phyloP scores from a whole-genome alignment of 1,140 invertebrate genomes.

The Oreohelix idahoensis region DNA sequence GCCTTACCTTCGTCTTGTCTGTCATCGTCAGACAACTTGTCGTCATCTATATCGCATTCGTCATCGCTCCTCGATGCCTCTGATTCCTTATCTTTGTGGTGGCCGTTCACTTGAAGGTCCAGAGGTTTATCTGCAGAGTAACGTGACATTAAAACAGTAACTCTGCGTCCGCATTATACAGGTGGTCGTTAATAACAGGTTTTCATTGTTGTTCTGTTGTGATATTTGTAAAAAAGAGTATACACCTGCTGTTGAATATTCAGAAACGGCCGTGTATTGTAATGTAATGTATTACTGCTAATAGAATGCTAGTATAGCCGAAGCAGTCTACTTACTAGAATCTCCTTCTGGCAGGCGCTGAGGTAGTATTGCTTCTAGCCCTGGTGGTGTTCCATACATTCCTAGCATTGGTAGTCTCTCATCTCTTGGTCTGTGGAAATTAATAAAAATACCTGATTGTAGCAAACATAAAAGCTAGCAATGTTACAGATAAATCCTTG shows the following conservation, averaged over 20 bases:
- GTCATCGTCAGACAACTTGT: conserved; percentile 26
- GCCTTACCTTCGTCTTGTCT: conserved; percentile 25
- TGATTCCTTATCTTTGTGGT: conserved; percentile 27
- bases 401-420: conserved; percentile 25
- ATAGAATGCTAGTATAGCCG: background rate
- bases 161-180: too few relatives aligned
- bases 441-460: background rate
- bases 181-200: too few relatives aligned
- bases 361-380: conserved; percentile 13
- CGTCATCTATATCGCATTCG: conserved; percentile 22
- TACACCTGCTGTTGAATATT: too few relatives aligned
- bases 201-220: too few relatives aligned
- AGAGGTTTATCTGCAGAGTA: conserved; percentile 19
- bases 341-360: background rate
- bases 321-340: conserved; percentile 19
- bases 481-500: too few relatives aligned
- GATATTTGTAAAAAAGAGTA: too few relatives aligned
- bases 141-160: too few relatives aligned
- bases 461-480: too few relatives aligned
- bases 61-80: conserved; percentile 23
- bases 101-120: conserved; percentile 33
- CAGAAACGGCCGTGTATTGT: too few relatives aligned
- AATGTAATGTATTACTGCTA: too few relatives aligned
- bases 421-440: conserved; percentile 13
- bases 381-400: conserved; percentile 20